phyloP scores from a whole-genome alignment of 2,888 invertebrate genomes.

The Gymnosoma rotundatum region DNA sequence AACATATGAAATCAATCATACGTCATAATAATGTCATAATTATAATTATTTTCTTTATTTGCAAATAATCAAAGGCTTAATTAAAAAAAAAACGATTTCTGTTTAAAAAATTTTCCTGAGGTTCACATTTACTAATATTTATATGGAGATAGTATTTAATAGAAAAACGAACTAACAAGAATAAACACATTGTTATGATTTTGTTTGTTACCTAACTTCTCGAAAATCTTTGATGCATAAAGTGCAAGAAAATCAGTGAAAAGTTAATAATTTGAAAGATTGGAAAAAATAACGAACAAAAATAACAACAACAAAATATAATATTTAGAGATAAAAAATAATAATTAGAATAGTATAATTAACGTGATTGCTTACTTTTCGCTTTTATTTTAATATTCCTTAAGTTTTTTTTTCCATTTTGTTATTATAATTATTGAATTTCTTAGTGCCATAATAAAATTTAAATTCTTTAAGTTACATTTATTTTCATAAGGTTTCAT shows the following conservation, averaged over 20 bases:
- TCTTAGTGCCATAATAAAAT: too few relatives aligned
- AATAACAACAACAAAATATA: background rate
- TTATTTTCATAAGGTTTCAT: too few relatives aligned
- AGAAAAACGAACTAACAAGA: slow-evolving; percentile 33
- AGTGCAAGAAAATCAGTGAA: slow-evolving; percentile 50
- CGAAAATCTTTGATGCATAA: slow-evolving; percentile 60
- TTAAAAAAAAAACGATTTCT: background rate
- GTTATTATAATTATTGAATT: too few relatives aligned
- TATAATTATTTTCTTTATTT: background rate
- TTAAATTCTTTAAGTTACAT: too few relatives aligned
- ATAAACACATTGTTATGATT: slow-evolving; percentile 1
- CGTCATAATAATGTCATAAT: background rate
- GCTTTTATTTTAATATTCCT: too few relatives aligned
- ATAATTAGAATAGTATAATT: background rate
- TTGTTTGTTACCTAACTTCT: slow-evolving; percentile 29
- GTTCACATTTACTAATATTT: slow-evolving; percentile 13
- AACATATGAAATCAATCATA: slow-evolving; percentile 9
- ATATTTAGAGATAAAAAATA: background rate
- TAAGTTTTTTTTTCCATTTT: too few relatives aligned
- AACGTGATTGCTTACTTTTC: background rate
- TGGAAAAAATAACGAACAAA: background rate
- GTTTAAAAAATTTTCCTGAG: background rate
- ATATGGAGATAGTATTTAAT: background rate
- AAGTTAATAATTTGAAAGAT: slow-evolving; percentile 57
- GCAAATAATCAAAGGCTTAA: slow-evolving; percentile 37